Evolutionary conservation across 1,140 invertebrate genomes (phyloP), one percentile per base, ranked within the genome.

Genomic region (Gryon sp.): DNA sequence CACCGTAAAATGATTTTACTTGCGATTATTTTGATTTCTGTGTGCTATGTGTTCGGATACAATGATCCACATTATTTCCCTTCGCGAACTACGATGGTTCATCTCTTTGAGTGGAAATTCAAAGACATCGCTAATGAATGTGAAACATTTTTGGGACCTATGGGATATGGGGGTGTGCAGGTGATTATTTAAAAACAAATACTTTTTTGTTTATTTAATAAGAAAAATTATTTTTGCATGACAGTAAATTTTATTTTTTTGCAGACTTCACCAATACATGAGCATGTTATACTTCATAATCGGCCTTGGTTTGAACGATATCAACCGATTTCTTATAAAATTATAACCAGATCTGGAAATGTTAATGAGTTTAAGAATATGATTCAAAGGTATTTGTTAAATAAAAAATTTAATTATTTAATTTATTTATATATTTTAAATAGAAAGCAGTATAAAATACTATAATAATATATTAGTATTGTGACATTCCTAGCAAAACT

Each of bases 101-200:
- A 91, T 63, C 80, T 92, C 28, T 92, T 93, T 70, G 92, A 93
- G 78, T 94, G 93, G 92, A 91, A 90, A 79, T 93, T 90, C 86
- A 79, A 83, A 1, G 92, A 93, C 73, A 91, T 94, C 57, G 92
- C 92, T 9, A 80, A 81, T 14, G 93, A 94, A 82, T 94, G 93
- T 81, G 92, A 93, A 82, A 69, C 83, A n/a, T 93, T 93, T 80
- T 84, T 94, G 2, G 91, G 89, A 14, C 91, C 92, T 0, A 84
- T 88, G 57, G 92, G 92, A 8, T 93, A 89, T 76, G 91, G 86
- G 40, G 95, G 92, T 15, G 93, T 97, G 4, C 95, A 96, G 90
- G 93, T 95, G 78, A 43, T 26, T n/a, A n/a, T n/a, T n/a, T n/a
- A n/a, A n/a, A n/a, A n/a, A n/a, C n/a, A n/a, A n/a, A n/a, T n/a